Conservation (phyloP, 30 jellyfish, hydroid and myxozoan genomes). For the Cassiopea andromeda region DNA sequence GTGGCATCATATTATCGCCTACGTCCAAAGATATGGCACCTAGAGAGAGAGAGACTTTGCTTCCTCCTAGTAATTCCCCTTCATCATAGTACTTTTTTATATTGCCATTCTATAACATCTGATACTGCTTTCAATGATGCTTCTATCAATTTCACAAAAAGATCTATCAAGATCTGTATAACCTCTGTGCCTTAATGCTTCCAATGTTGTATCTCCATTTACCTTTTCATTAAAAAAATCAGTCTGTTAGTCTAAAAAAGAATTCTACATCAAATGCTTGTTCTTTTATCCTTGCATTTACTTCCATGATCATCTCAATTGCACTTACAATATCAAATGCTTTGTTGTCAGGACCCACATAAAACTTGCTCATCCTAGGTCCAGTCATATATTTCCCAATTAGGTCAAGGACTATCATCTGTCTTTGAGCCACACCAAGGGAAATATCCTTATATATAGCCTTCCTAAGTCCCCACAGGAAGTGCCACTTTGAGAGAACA, state of each 20-base stretch:
- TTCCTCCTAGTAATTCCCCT: slow-evolving; percentile 22
- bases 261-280: neutral
- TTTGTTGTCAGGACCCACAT: slow-evolving; percentile 29
- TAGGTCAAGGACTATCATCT: slow-evolving; percentile 46
- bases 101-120: slow-evolving; percentile 4
- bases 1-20: no score
- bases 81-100: slow-evolving; percentile 1
- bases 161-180: neutral
- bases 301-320: neutral
- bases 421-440: slow-evolving; percentile 8
- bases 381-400: slow-evolving; percentile 38
- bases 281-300: neutral
- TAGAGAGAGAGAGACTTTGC: slow-evolving; percentile 27
- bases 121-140: slow-evolving; percentile 5
- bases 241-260: neutral
- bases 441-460: slow-evolving; percentile 3
- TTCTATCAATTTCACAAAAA: neutral
- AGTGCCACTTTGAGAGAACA: slow-evolving; percentile 21
- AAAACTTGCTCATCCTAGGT: slow-evolving; percentile 50
- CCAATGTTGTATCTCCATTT: slow-evolving; percentile 2
- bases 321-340: slow-evolving; percentile 8
- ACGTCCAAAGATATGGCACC: no score
- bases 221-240: neutral
- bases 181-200: neutral
- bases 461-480: slow-evolving; percentile 37